Evolutionary conservation across 2,888 invertebrate genomes (phyloP).

Genomic region (Thecocarcelia acutangulata): DNA sequence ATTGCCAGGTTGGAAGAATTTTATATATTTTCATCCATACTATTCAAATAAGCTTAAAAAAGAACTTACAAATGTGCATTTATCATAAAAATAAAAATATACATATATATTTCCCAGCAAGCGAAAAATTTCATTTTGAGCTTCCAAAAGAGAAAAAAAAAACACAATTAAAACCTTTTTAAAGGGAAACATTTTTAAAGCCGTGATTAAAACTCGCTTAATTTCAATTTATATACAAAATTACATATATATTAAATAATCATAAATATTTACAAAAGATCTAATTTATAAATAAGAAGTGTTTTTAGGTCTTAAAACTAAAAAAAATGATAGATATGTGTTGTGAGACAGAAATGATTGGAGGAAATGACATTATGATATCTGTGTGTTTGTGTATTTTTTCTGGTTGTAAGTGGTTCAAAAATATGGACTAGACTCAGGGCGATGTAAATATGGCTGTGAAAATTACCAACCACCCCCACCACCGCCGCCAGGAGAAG

Average conservation of each 20-base stretch:
- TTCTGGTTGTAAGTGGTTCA: constrained; percentile 19
- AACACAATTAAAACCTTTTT: no score
- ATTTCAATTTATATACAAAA: constrained; percentile 42
- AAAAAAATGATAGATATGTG: constrained; percentile 39
- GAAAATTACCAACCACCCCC: constrained; percentile 60
- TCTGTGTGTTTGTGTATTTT: constrained; percentile 5
- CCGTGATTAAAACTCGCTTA: background rate
- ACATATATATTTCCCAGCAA: no score
- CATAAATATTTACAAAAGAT: constrained; percentile 68
- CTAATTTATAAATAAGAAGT: constrained; percentile 55
- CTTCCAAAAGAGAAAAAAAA: no score
- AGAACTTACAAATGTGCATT: no score
- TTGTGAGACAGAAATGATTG: constrained; percentile 10
- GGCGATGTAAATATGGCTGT: constrained; percentile 11
- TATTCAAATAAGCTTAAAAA: no score
- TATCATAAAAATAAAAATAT: no score
- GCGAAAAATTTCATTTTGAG: no score
- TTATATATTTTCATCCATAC: no score
- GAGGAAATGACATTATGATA: constrained; percentile 11
- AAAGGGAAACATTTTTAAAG: no score
- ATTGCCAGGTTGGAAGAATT: no score
- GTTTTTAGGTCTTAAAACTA: constrained; percentile 16
- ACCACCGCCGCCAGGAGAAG: constrained; percentile 62
- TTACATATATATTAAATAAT: constrained; percentile 35
- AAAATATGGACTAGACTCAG: constrained; percentile 70